phyloP scores from a whole-genome alignment of 2,797 vertebrate species.

The Chelonia mydas region DNA sequence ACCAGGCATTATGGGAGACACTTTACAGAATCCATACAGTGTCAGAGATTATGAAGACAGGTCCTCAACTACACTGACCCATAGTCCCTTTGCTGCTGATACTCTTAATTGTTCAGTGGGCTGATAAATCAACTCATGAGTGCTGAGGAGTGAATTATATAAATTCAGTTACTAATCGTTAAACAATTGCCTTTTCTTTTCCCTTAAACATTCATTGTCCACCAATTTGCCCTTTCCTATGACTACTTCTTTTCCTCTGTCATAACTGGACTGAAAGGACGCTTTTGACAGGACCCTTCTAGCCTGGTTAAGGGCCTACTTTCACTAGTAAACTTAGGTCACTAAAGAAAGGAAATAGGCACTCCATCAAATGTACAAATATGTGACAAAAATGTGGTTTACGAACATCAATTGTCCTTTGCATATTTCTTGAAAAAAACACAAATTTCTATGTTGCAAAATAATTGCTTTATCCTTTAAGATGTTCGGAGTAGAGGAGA shows the following conservation, averaged over 20 bases:
- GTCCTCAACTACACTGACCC: background rate
- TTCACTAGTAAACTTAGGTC: background rate
- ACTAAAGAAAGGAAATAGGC: background rate
- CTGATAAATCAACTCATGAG: background rate
- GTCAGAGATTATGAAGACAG: background rate
- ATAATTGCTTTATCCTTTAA: background rate
- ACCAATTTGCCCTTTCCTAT: background rate
- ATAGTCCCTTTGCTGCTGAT: background rate
- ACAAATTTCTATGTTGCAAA: background rate
- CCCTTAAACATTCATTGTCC: background rate
- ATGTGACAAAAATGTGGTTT: background rate
- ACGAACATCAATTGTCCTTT: background rate
- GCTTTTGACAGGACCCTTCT: background rate
- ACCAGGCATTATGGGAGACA: background rate
- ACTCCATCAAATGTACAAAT: background rate
- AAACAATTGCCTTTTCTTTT: background rate
- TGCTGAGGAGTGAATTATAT: background rate
- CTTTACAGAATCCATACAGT: background rate
- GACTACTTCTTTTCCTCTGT: background rate
- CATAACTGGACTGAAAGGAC: background rate
- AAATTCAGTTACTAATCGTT: background rate
- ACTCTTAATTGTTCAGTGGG: background rate
- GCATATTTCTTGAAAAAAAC: background rate
- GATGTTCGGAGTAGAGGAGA: background rate
- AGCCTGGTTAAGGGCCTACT: background rate